A percentile compares a stretch with the other conserved stretches of the same genome.
Evolutionary conservation across 2,113 vertebrate genomes (phyloP).

Genomic region (Pollimyrus isidori): DNA sequence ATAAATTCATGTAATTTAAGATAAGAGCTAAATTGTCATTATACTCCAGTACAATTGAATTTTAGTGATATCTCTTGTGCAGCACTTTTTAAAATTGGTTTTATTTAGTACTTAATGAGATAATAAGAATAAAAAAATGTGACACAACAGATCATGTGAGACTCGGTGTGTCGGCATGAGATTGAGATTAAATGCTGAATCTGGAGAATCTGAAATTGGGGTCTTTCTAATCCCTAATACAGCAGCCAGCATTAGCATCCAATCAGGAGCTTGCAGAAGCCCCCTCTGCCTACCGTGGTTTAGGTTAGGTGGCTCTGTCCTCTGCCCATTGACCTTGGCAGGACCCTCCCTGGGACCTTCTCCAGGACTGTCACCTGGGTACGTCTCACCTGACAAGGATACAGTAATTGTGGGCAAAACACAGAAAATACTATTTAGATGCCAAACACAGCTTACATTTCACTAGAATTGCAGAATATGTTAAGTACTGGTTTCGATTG

Average conservation of each 20-base stretch:
- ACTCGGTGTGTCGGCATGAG: too few relatives aligned
- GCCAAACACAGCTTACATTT: neutral
- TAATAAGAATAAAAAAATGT: too few relatives aligned
- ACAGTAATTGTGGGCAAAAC: neutral
- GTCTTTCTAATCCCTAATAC: neutral
- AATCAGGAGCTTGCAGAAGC: neutral
- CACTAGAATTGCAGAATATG: neutral
- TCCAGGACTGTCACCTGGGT: neutral
- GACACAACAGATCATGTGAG: too few relatives aligned
- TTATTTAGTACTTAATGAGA: too few relatives aligned
- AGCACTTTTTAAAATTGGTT: too few relatives aligned
- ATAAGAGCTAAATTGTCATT: neutral
- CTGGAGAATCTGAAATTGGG: too few relatives aligned
- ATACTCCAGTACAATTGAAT: neutral
- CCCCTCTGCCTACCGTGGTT: neutral
- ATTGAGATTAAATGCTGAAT: too few relatives aligned
- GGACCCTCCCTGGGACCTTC: neutral
- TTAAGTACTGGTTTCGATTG: neutral
- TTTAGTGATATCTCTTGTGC: neutral
- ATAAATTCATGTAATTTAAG: neutral
- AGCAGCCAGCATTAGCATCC: neutral
- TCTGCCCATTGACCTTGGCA: slow-evolving; percentile 12
- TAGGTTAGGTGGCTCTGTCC: neutral
- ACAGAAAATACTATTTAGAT: neutral
- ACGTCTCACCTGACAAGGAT: neutral